Evolutionary conservation across 2,113 vertebrate species (phyloP).

Genomic region (Corythornis cristatus): DNA sequence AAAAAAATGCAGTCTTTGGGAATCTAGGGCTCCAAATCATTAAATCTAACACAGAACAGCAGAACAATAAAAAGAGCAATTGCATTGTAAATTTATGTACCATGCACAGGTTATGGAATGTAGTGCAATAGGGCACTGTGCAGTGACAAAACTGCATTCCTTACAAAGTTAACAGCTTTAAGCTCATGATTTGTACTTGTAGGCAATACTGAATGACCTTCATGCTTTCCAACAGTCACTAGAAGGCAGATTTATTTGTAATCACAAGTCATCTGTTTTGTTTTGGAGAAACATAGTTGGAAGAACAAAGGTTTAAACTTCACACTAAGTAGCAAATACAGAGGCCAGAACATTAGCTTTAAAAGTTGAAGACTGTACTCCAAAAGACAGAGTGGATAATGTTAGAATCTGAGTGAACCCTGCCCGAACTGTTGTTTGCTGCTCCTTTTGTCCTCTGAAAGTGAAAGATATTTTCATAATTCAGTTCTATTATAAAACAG

Average conservation of each 20-base stretch:
- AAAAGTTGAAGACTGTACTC: not conserved
- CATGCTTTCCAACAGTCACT: not conserved
- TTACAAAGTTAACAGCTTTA: slow-evolving; percentile 25
- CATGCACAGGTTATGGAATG: slow-evolving; percentile 46
- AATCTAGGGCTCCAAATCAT: not conserved
- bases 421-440: not conserved
- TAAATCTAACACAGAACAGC: not conserved
- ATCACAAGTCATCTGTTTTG: not conserved
- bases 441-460: not conserved
- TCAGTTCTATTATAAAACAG: not conserved
- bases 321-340: not conserved
- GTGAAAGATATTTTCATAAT: not conserved
- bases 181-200: slow-evolving; percentile 27
- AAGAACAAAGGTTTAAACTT: slow-evolving; percentile 13
- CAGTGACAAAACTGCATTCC: slow-evolving; percentile 26
- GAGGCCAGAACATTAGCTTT: not conserved
- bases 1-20: not conserved
- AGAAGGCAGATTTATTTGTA: slow-evolving; percentile 21
- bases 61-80: slow-evolving; percentile 44
- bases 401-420: not conserved
- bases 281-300: not conserved
- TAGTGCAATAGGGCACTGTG: slow-evolving; percentile 23
- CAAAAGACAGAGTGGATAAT: not conserved
- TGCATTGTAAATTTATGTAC: slow-evolving; percentile 48
- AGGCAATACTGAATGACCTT: slow-evolving; percentile 34